Base-by-base conservation (phyloP, 2,797 vertebrate genomes). In the Hemitrygon akajei region DNA sequence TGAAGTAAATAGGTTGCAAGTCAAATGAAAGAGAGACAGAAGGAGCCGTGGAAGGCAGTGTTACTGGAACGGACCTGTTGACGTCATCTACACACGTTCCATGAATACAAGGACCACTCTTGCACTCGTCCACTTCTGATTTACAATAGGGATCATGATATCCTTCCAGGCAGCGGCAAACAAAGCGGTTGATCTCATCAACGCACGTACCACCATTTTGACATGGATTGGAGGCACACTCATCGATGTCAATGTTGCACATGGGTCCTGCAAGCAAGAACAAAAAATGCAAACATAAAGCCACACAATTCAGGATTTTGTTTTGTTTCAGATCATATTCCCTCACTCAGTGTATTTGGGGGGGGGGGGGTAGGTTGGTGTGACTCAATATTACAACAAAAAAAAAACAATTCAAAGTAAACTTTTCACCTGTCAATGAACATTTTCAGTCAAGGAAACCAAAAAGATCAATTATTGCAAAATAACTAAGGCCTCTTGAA, bases 141-240 rank as follows among this genome's bases (percentile, higher is more conserved):
- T 98, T 97, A 95, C 98, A 99, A 95, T 97, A 96, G 12, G 97
- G 97, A 7, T 97, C 97, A 30, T 98, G 98, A 91, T 98, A 98
- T 0, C 97, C 97, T 37, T 97, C 96, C 0, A 98, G 98, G 94
- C 98, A 99, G 0, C 96, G 80, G 92, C 98, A 99, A 1, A 95
- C 94, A 94, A 99, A 99, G 7, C 97, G 96, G 0, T 99, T 98
- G 93, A 97, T 95, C 93, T 97, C 97, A 10, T 99, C 97, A 47
- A 96, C 16, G 12, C 98, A 99, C 0, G 97, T 98, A 0, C 98
- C 98, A 0, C 98, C 98, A 3, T 97, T 98, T 94, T 98, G 97
- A 94, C 98, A 99, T 0, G 98, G 98, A 94, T 95, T 98, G 82
- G 98, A 98, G 63, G 94, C 94, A 94, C 98, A 99, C 94, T 99